Evolutionary conservation across 2,797 vertebrate genomes (phyloP).

Genomic region (Rhinichthys osculus): DNA sequence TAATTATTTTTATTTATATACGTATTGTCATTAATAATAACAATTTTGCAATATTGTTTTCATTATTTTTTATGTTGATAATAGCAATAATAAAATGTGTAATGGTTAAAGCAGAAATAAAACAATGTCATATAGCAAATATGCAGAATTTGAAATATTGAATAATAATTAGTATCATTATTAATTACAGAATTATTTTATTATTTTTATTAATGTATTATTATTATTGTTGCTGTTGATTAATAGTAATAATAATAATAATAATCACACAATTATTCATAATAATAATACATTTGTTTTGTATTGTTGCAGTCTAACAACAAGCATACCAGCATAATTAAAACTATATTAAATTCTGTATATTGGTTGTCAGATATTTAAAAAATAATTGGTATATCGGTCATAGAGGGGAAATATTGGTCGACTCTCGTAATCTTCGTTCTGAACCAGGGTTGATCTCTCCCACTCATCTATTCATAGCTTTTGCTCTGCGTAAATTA

Average conservation of each 20-base stretch:
- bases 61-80: background rate
- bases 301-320: background rate
- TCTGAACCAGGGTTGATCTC: conserved; percentile 2
- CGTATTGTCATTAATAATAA: background rate
- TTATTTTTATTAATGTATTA: background rate
- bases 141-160: background rate
- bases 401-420: background rate
- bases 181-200: no score
- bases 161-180: no score
- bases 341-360: background rate
- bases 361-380: background rate
- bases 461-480: conserved; percentile 52
- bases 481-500: conserved; percentile 49
- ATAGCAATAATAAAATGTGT: background rate
- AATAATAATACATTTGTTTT: background rate
- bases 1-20: background rate
- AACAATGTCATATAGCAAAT: background rate
- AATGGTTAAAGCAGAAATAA: no score
- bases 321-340: background rate
- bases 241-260: background rate
- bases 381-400: background rate
- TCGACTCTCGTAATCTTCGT: background rate
- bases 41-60: background rate
- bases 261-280: background rate
- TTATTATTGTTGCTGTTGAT: background rate